Evolutionary conservation across 2,888 invertebrate species (phyloP).

Genomic region (Papilio gigon): DNA sequence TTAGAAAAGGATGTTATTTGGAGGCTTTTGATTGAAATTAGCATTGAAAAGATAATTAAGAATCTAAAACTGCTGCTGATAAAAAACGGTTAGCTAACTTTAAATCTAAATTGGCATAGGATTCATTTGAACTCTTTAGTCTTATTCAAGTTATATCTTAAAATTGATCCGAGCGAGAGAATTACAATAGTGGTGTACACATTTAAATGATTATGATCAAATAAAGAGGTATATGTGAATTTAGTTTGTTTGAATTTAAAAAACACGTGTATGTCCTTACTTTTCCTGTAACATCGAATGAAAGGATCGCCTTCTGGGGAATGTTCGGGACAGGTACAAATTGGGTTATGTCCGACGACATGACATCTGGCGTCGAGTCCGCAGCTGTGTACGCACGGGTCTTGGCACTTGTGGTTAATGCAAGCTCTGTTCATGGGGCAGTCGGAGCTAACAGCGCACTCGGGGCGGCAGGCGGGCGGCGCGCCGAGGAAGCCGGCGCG

Average conservation of each 20-base stretch:
- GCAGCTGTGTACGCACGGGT: slow-evolving; percentile 90
- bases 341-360: slow-evolving; percentile 90
- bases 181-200: not conserved
- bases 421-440: slow-evolving; percentile 88
- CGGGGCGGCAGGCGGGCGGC: slow-evolving; percentile 89
- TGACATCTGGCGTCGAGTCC: slow-evolving; percentile 89
- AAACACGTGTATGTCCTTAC: slow-evolving; percentile 54
- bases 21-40: not conserved
- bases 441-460: slow-evolving; percentile 89
- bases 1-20: not conserved
- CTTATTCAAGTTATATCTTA: not conserved
- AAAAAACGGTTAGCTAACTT: not conserved
- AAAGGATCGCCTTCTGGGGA: slow-evolving; percentile 90
- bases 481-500: slow-evolving; percentile 86
- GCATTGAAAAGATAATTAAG: too few relatives aligned
- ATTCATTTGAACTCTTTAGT: not conserved
- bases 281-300: slow-evolving; percentile 83
- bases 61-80: too few relatives aligned
- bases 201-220: not conserved
- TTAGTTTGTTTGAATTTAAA: not conserved
- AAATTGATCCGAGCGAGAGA: not conserved
- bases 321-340: slow-evolving; percentile 87
- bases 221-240: not conserved
- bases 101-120: not conserved
- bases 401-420: slow-evolving; percentile 87